Evolutionary conservation across 2,888 invertebrate genomes (phyloP), one percentile per base, ranked within the genome.

Genomic region (Sinodicranocentrus sp.): DNA sequence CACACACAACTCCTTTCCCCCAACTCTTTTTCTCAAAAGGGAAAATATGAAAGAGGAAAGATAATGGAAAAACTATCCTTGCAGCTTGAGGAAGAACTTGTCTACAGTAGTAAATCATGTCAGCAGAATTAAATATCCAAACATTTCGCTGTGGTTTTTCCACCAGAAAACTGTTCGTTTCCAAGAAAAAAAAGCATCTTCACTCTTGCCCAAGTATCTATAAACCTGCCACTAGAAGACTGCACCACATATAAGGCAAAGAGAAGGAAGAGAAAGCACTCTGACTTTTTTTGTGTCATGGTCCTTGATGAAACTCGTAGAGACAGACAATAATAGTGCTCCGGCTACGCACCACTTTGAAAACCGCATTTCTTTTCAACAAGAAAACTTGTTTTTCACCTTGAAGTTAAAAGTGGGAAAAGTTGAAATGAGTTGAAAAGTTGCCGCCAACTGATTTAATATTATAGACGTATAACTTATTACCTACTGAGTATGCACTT

Each of bases 31-130:
- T 10, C 33, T 52, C 52, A 52, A 52, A 52, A 52, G 19, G 19
- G n/a, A 52, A 80, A 70, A 80, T 57, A 72, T 63, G 63, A 39
- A 21, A 83, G 59, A 57, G 63, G 52, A 76, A 82, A 85, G 85
- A 85, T 85, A 85, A 85, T 85, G 82, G 85, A 82, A 85, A 82
- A 85, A 85, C 82, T 85, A 82, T 85, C 80, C 68, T 68, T 72
- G 65, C 61, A 57, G 57, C 65, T 15, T 44, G 44, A 43, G 57
- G 54, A 25, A 59, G 63, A 67, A 77, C 76, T 82, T 61, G 48
- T 82, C 71, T 63, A 57, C 57, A 77, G 73, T 77, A 73, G 72
- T 85, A 85, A 85, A 85, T 85, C 85, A 85, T 85, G 85, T 85
- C 85, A 82, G 77, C 71, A 52, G 65, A 67, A 76, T 54, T 67